Evolutionary conservation across 2,888 invertebrate genomes (phyloP).

Genomic region (Eurytoma adleriae): DNA sequence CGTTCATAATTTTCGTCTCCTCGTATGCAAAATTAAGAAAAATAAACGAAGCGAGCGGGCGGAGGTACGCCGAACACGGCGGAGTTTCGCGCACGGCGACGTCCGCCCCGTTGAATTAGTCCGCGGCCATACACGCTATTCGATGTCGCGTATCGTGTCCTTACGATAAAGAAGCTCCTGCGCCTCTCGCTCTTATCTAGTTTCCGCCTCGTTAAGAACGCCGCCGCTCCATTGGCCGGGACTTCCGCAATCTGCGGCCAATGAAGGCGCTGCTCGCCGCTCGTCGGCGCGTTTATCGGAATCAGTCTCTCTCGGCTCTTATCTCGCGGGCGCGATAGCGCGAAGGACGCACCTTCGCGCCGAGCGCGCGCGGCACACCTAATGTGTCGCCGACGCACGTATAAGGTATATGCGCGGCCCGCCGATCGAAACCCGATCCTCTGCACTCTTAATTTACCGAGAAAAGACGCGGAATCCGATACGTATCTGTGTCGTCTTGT

Average conservation of each 20-base stretch:
- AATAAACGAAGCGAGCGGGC: too few species aligned
- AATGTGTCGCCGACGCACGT: not conserved
- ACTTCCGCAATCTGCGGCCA: constrained; percentile 56
- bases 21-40: too few species aligned
- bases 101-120: constrained; percentile 7
- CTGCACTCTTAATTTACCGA: constrained; percentile 27
- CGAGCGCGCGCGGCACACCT: not conserved
- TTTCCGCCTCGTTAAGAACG: constrained; percentile 56
- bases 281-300: constrained; percentile 34
- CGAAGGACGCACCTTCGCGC: constrained; percentile 50
- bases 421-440: constrained; percentile 31
- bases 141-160: constrained; percentile 35
- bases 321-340: constrained; percentile 52
- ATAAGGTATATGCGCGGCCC: not conserved
- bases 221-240: constrained; percentile 47
- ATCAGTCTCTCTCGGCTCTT: constrained; percentile 39
- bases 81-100: not conserved
- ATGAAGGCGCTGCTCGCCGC: constrained; percentile 20
- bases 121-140: constrained; percentile 18
- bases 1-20: too few species aligned
- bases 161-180: constrained; percentile 53
- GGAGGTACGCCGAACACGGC: too few species aligned
- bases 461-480: constrained; percentile 33
- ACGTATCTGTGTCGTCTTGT: not conserved
- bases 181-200: constrained; percentile 52